Conservation (phyloP, 1,140 invertebrate species). For the Episyrphus balteatus region DNA sequence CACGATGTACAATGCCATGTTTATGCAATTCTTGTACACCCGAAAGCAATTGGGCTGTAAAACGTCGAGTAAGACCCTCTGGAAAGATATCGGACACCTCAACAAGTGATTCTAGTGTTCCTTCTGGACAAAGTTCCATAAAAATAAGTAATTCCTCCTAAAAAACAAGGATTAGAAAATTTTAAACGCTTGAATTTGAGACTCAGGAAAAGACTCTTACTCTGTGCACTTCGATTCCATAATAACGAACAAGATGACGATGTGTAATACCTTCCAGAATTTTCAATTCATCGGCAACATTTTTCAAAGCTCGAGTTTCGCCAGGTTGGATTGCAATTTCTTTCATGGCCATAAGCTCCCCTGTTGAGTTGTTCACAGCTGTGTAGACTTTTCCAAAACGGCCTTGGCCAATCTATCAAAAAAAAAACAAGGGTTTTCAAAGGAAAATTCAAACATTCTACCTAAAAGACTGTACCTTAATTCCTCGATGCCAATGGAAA, state of each 20-base stretch:
- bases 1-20: conserved; percentile 68
- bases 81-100: conserved; percentile 52
- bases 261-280: conserved; percentile 84
- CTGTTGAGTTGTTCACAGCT: conserved; percentile 82
- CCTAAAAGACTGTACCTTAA: conserved; percentile 60
- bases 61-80: conserved; percentile 65
- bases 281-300: conserved; percentile 76
- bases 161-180: conserved; percentile 14
- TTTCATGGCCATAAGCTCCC: conserved; percentile 89
- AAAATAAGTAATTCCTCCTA: conserved; percentile 78
- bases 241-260: conserved; percentile 79
- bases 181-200: conserved; percentile 6
- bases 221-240: conserved; percentile 83
- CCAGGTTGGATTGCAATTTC: conserved; percentile 77
- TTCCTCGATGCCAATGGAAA: conserved; percentile 85
- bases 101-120: conserved; percentile 65
- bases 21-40: conserved; percentile 66
- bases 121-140: conserved; percentile 80
- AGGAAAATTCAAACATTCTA: too few species aligned
- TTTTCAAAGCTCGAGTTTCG: conserved; percentile 65
- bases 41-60: conserved; percentile 67
- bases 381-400: conserved; percentile 82
- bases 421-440: neutral
- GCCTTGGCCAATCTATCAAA: conserved; percentile 50
- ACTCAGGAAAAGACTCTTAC: conserved; percentile 39